Evolutionary conservation across 2,113 vertebrate genomes (phyloP).

Genomic region (Hucho hucho): DNA sequence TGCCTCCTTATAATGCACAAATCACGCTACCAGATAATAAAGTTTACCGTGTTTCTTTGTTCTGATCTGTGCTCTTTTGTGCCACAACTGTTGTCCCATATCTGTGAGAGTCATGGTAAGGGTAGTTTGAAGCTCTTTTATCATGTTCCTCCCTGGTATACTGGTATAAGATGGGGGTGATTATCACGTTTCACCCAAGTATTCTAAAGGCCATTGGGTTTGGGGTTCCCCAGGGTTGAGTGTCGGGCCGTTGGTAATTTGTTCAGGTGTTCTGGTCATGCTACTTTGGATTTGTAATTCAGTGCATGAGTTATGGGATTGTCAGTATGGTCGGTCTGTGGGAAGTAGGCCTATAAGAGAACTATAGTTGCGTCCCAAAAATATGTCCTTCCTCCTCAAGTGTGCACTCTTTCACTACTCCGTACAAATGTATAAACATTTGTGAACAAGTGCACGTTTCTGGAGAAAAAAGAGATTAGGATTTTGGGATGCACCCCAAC

Average conservation of each 20-base stretch:
- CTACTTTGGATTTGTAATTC: conserved; percentile 24
- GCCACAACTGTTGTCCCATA: neutral
- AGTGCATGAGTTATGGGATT: conserved; percentile 37
- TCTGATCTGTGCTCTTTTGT: no score
- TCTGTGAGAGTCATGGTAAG: conserved; percentile 16
- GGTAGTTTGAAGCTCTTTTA: conserved; percentile 17
- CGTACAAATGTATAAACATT: no score
- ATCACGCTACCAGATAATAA: no score
- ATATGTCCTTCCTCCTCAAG: no score
- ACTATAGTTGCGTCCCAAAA: neutral
- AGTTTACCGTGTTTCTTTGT: no score
- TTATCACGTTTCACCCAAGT: conserved; percentile 27
- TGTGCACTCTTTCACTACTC: no score
- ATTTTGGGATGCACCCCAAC: neutral
- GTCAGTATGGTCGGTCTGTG: conserved; percentile 13
- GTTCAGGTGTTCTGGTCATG: conserved; percentile 16
- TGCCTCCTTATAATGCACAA: no score
- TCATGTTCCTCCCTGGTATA: conserved; percentile 11
- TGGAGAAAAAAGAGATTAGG: no score
- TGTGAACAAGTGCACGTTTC: no score
- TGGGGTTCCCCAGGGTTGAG: conserved; percentile 1
- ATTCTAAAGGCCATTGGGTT: conserved; percentile 33
- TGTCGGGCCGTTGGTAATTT: conserved; percentile 9
- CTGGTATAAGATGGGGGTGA: conserved; percentile 17
- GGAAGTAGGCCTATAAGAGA: conserved; percentile 16